These are phyloP conservation scores for Cephus rjabovi DNA, from an alignment of 2,888 invertebrate species.

Conservation along the genomic window DNA sequence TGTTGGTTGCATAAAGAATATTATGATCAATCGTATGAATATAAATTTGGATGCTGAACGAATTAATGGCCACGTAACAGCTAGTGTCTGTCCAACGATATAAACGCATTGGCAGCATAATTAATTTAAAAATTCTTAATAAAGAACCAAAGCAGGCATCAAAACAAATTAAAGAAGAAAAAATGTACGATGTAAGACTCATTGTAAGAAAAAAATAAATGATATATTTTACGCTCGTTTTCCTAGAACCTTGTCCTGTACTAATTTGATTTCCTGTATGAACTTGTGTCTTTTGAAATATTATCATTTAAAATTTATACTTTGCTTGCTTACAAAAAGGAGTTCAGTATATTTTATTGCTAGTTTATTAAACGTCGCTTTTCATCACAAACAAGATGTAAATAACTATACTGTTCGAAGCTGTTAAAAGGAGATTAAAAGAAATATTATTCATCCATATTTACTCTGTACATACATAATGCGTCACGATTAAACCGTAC, in stretches of 20 bases:
- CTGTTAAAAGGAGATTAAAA: not conserved
- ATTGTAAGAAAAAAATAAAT: not conserved
- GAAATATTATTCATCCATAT: not conserved
- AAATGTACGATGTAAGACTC: not conserved
- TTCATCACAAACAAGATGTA: not conserved
- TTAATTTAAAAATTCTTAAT: not conserved
- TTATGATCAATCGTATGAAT: constrained; percentile 72
- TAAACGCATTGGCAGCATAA: constrained; percentile 61
- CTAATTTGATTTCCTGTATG: not conserved
- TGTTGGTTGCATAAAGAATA: constrained; percentile 83
- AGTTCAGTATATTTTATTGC: not conserved
- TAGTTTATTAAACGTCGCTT: not conserved
- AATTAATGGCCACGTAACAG: constrained; percentile 79
- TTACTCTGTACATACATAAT: not conserved
- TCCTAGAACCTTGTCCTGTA: not conserved
- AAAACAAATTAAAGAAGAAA: not conserved
- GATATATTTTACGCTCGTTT: not conserved
- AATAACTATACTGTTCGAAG: not conserved
- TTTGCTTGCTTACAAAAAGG: not conserved
- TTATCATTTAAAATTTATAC: not conserved
- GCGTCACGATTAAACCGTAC: not conserved
- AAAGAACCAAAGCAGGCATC: not conserved
- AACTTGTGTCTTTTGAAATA: not conserved
- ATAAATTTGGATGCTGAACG: constrained; percentile 70
- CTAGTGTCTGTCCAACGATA: constrained; percentile 84